Conservation (phyloP, 2,888 invertebrate genomes). For the Mycogona germanica region DNA sequence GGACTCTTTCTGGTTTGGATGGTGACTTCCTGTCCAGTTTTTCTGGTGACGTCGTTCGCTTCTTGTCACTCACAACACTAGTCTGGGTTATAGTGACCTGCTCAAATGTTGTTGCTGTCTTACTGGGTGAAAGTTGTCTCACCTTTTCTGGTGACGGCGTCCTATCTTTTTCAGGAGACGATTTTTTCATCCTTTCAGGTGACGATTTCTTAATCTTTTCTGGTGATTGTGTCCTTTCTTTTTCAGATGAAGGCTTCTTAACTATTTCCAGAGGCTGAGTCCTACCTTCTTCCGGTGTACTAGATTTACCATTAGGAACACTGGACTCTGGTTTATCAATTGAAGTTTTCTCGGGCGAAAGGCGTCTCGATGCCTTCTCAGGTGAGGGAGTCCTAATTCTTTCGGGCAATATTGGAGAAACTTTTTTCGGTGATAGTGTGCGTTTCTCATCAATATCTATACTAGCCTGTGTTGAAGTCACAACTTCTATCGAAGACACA, state of each 20-base stretch:
- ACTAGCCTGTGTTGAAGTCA: background rate
- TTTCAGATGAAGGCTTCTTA: background rate
- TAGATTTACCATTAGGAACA: no score
- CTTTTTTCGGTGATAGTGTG: conserved; percentile 1
- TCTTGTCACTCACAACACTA: background rate
- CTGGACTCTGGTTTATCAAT: no score
- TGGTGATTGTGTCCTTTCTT: background rate
- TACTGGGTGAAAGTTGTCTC: background rate
- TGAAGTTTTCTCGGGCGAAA: no score
- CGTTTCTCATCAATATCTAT: background rate
- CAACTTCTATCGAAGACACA: no score
- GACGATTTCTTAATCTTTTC: background rate
- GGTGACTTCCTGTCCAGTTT: background rate
- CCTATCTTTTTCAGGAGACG: background rate
- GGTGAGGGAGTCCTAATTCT: conserved; percentile 1
- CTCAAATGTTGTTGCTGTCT: background rate
- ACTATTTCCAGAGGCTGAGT: background rate
- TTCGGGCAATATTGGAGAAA: background rate
- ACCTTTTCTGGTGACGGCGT: conserved; percentile 6
- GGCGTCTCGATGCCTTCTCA: no score
- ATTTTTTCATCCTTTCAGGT: conserved; percentile 1
- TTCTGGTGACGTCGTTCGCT: background rate
- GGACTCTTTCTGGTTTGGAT: no score
- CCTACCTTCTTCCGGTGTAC: no score
- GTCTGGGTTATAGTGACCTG: background rate